Evolutionary conservation across 2,888 invertebrate species (phyloP), one percentile per base, ranked within the genome.

Genomic region (Parnassius glacialis): DNA sequence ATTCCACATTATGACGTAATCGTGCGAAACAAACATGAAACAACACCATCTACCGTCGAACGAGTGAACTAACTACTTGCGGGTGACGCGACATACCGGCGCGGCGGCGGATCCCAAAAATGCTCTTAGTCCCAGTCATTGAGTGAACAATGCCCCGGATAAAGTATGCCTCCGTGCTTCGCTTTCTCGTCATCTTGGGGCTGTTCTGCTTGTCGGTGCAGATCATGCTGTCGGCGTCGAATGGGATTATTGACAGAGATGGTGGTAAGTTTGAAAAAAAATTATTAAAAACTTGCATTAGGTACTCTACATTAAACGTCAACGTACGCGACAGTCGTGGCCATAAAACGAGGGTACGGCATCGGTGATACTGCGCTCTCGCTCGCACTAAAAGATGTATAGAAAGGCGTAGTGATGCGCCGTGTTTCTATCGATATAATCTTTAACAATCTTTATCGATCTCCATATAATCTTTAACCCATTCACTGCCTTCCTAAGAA

Each of bases 201-300:
- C 77, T 91, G 10, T 81, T 91, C 64, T 86, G 87, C 70, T 68
- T 91, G 9, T 92, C 90, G 91, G 74, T 91, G 58, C 91, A 92
- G 75, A 88, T 92, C 62, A 86, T 91, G 86, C 76, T 90, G 63
- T 83, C 90, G 0, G 86, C 87, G 3, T 80, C 85, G 1, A 80
- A 72, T 59, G 80, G 83, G 1, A 80, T 77, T 2, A 65, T 85
- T 72, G 89, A 87, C 41, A 80, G 85, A 62, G 87, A 86, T 64
- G 79, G 73, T 69, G 88, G 89, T 90, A 69, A 62, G 79, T 73
- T 10, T 5, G 34, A 34, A 34, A 34, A 34, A 34, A 34, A 34
- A 3, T 25, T 5, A 16, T 16, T 34, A 34, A 7, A 7, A 1
- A 25, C 34, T 7, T 34, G 34, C 34, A 7, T 34, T 34, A 34